phyloP scores from a whole-genome alignment of 2,113 vertebrate species.

The Sus scrofa region T2T-Sscrofa CM000823.6:57103501-57104000 shows the following conservation, averaged over 20 bases:
- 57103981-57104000: constrained; percentile 96
- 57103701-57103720: too few species aligned
- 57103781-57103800: neutral
- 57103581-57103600: too few species aligned
- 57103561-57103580: too few species aligned
- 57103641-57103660: too few species aligned
- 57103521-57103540: too few species aligned
- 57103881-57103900: neutral
- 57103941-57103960: constrained; percentile 93
- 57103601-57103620: too few species aligned
- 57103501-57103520: too few species aligned
- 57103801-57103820: neutral
- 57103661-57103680: too few species aligned
- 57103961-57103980: constrained; percentile 96
- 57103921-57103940: constrained; percentile 93
- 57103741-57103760: neutral
- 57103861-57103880: neutral
- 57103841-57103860: neutral
- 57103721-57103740: neutral
- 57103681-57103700: too few species aligned
- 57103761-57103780: neutral
- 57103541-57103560: too few species aligned
- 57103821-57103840: neutral
- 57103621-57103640: too few species aligned
- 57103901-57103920: neutral